Conservation (phyloP, 2,888 invertebrate species). For the Leptinotarsa haldemani region DNA sequence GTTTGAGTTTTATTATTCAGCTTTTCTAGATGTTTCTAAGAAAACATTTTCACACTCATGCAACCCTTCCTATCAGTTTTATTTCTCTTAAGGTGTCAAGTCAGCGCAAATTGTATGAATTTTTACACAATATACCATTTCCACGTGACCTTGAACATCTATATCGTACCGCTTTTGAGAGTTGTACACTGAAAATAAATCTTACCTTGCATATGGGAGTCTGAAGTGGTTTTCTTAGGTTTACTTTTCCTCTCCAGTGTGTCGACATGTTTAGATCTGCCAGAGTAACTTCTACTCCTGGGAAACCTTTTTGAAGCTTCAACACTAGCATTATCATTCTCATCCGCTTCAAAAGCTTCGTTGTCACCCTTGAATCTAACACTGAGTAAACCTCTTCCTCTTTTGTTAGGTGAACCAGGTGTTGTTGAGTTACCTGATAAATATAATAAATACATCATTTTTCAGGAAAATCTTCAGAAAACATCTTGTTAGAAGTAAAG, state of each 20-base stretch:
- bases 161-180: too few species aligned
- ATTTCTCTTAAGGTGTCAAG: too few species aligned
- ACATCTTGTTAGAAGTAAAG: not conserved
- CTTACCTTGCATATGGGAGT: slow-evolving; percentile 12
- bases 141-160: too few species aligned
- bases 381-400: slow-evolving; percentile 64
- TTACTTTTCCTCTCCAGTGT: slow-evolving; percentile 57
- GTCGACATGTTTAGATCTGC: slow-evolving; percentile 63
- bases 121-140: too few species aligned
- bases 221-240: slow-evolving; percentile 14
- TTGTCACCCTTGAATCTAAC: slow-evolving; percentile 67
- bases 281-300: slow-evolving; percentile 69
- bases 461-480: not conserved
- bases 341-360: slow-evolving; percentile 65
- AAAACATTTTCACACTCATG: too few species aligned
- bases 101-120: too few species aligned
- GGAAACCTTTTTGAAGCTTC: slow-evolving; percentile 62
- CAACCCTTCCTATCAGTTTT: too few species aligned
- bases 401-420: slow-evolving; percentile 63
- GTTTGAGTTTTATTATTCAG: too few species aligned
- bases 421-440: slow-evolving; percentile 51
- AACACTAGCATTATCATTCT: slow-evolving; percentile 59
- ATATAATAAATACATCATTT: too few species aligned
- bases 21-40: too few species aligned
- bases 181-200: not conserved